phyloP scores from a whole-genome alignment of 1,140 invertebrate species.

The Plutomurus gul region DNA sequence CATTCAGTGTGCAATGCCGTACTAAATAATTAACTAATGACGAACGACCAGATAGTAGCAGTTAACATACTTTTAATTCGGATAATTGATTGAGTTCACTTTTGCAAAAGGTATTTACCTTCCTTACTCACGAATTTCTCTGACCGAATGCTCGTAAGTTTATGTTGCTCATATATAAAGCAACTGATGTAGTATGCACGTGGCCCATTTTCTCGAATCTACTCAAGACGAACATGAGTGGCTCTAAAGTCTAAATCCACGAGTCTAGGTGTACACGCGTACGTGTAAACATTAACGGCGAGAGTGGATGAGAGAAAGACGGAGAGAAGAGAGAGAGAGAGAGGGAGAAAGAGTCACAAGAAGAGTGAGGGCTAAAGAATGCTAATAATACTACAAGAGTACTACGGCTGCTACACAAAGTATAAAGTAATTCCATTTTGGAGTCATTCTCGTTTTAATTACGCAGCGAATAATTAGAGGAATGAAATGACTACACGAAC shows the following conservation, averaged over 20 bases:
- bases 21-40: no score
- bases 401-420: not conserved
- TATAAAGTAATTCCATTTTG: constrained; percentile 49
- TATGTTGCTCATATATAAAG: no score
- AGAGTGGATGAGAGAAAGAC: not conserved
- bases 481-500: constrained; percentile 18
- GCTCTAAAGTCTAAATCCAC: not conserved
- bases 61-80: no score
- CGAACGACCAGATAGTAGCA: no score
- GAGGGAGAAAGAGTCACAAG: not conserved
- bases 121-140: no score
- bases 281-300: not conserved
- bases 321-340: not conserved
- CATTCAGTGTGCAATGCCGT: no score
- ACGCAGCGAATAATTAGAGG: constrained; percentile 47
- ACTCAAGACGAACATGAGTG: not conserved
- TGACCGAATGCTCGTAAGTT: no score
- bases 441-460: constrained; percentile 48
- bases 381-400: constrained; percentile 28
- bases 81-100: no score
- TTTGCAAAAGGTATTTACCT: no score
- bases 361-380: constrained; percentile 29
- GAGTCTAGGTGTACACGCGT: no score
- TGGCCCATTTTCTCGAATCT: not conserved
- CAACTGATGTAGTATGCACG: no score